Evolutionary conservation across 2,888 invertebrate species (phyloP).

Genomic region (Spatulosminthurus flaviceps): DNA sequence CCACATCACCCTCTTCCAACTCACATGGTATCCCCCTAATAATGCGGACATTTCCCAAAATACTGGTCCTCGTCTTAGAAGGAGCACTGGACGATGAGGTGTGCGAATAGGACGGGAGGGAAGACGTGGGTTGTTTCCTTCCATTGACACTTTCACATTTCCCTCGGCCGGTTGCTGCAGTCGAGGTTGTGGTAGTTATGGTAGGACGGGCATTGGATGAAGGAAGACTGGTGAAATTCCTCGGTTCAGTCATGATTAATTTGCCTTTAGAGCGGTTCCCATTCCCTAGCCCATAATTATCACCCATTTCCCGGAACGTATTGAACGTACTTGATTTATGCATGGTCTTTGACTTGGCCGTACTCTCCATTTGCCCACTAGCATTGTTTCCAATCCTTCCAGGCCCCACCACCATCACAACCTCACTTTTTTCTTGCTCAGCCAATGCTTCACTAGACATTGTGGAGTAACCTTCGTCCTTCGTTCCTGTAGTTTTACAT

Average conservation of each 20-base stretch:
- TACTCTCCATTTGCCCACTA: not conserved
- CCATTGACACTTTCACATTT: no score
- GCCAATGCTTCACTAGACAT: conserved; percentile 62
- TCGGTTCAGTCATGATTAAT: conserved; percentile 42
- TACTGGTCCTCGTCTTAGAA: conserved; percentile 49
- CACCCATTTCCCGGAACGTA: conserved; percentile 46
- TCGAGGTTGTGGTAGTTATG: no score
- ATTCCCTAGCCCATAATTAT: conserved; percentile 29
- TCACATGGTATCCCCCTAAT: conserved; percentile 56
- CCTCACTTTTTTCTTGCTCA: conserved; percentile 55
- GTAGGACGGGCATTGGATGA: conserved; percentile 12
- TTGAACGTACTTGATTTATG: conserved; percentile 62
- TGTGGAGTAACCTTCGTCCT: conserved; percentile 63
- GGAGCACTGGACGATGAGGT: conserved; percentile 34
- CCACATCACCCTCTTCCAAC: conserved; percentile 36
- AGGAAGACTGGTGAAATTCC: conserved; percentile 49
- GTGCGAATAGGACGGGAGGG: no score
- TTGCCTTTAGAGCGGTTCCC: conserved; percentile 23
- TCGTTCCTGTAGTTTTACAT: conserved; percentile 48
- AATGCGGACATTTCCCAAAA: conserved; percentile 55
- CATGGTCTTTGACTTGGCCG: conserved; percentile 42
- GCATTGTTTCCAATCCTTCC: no score
- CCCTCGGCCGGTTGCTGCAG: no score
- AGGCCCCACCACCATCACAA: not conserved
- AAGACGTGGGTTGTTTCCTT: not conserved